Evolutionary conservation across 2,113 vertebrate genomes (phyloP), one percentile per base, ranked within the genome.

Genomic region (Periophthalmus modestus): DNA sequence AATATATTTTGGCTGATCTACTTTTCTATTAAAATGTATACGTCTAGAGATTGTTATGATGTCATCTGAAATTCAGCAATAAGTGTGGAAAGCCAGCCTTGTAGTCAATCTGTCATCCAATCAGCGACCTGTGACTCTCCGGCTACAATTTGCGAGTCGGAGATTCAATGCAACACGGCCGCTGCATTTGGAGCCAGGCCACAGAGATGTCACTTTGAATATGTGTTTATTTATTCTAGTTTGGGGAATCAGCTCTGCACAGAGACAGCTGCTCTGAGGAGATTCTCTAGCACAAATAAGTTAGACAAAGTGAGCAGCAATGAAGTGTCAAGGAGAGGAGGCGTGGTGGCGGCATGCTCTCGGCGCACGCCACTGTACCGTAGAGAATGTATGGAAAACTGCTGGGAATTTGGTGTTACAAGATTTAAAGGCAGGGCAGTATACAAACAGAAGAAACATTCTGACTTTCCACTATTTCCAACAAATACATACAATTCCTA

Each of bases 191-290:
- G 80, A 66, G 2, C 74, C 63, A 55, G 78, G 87, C 81, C 68
- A 87, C 78, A 84, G 83, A 75, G 85, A 68, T 93, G 92, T 91
- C 89, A 89, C 91, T 88, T 89, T 88, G 69, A 90, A 91, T 89
- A 59, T 59, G 57, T 59, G 88, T 90, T 91, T 92, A 91, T 93
- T 87, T 90, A 89, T 90, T 80, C 82, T 82, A 80, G 81, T 79
- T 82, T 71, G 48, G 52, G 79, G 80, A 70, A 78, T 82, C 71
- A 72, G 81, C 77, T 43, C 39, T 57, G 85, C 71, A 80, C 23
- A 74, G 68, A 72, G 82, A 84, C 85, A 86, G 76, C 91, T 82
- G 88, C 59, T 72, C 80, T 70, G 88, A 89, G 89, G 83, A 89
- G 87, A 85, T 89, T 91, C 69, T 77, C 71, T 11, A 4, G 18